Base-by-base conservation (phyloP, 2,113 vertebrate genomes). In the Phylloscopus trochiloides region DNA sequence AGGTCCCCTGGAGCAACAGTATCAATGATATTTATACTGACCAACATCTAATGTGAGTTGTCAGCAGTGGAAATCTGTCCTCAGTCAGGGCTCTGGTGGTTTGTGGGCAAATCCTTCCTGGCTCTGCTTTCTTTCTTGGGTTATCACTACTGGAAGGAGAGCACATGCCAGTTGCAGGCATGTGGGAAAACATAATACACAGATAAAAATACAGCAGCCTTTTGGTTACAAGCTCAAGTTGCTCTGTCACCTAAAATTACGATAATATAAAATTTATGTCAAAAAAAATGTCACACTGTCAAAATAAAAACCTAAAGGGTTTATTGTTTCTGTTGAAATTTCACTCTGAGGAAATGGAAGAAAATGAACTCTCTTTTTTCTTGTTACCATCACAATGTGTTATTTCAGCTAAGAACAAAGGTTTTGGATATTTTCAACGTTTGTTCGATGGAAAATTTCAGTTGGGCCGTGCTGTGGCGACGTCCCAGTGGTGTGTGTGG, bases 211-310 rank as follows among this genome's bases (percentile, higher is more conserved):
- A 52, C 55, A 74, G 31, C 28, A 74, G 51, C 51, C 55, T 85
- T 92, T 94, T 83, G 68, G 43, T 81, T 66, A 42, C 31, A 47
- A 90, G 59, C 38, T 55, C 43, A 59, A 70, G 74, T 65, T 88
- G 17, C 45, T 80, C 75, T 90, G 72, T 86, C 86, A 91, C 52
- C 59, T 93, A 40, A 58, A 90, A 79, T 92, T 79, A 71, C 47
- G 47, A 16, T 55, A 34, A 72, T 28, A 70, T 32, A 20, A 72
- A 72, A 83, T 34, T 58, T 43, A 61, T 65, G 77, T 80, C 38
- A 50, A 79, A 86, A 72, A 91, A 91, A 62, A 51, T 1, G 19
- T 79, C 45, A 48, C 25, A 0, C 58, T 72, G 45, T 67, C 78
- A 83, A 77, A 86, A 71, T 28, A 38, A 79, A 92, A 88, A 45